Conservation (phyloP, 2,888 invertebrate genomes). For the Cryptus viduatorius region DNA sequence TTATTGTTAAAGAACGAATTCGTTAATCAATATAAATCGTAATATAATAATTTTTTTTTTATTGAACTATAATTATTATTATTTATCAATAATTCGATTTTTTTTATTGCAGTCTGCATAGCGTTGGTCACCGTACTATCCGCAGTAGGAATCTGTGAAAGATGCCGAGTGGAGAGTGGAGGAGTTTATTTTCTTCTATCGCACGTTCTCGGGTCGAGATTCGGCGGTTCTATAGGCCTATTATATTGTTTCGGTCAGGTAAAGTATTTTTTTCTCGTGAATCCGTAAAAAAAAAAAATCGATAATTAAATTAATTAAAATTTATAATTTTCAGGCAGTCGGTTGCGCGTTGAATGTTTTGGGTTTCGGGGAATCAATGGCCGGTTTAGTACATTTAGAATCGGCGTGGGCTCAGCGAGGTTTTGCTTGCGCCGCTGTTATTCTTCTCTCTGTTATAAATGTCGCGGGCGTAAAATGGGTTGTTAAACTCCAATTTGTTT, state of each 20-base stretch:
- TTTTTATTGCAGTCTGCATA: constrained; percentile 90
- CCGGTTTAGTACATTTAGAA: constrained; percentile 91
- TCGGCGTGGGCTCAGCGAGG: constrained; percentile 93
- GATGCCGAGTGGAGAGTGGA: constrained; percentile 98
- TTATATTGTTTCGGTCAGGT: constrained; percentile 99
- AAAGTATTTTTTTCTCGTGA: constrained; percentile 66
- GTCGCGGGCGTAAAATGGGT: constrained; percentile 99
- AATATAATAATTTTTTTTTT: not conserved
- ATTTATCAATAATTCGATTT: not conserved
- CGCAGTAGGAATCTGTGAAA: constrained; percentile 98
- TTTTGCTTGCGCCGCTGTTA: constrained; percentile 94
- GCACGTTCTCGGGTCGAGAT: constrained; percentile 96
- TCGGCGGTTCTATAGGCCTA: constrained; percentile 96
- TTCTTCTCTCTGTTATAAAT: constrained; percentile 95
- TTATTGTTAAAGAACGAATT: no score
- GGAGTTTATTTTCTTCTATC: constrained; percentile 98
- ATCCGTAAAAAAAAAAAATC: not conserved
- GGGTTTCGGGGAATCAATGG: constrained; percentile 98
- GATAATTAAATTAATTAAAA: constrained; percentile 11
- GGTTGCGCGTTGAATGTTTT: constrained; percentile 98
- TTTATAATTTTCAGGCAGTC: constrained; percentile 90
- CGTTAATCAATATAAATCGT: no score
- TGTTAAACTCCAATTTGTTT: constrained; percentile 95
- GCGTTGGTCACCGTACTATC: constrained; percentile 97
- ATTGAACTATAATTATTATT: constrained; percentile 6